Evolutionary conservation across 2,113 vertebrate genomes (phyloP).

Genomic region (Riparia riparia): DNA sequence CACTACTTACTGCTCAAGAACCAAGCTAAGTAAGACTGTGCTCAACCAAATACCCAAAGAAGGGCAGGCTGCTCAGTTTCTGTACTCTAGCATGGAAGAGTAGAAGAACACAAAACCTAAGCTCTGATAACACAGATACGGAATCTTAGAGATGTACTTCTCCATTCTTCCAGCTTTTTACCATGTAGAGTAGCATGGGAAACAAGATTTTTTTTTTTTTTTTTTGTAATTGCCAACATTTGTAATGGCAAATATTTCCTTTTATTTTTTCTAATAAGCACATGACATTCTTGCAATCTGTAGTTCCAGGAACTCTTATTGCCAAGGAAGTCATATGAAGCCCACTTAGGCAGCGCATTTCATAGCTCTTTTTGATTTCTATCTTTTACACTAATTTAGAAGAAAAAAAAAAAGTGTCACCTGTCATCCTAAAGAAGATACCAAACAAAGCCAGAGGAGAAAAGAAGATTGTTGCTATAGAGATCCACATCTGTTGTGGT

Average conservation of each 20-base stretch:
- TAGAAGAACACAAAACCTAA: background rate
- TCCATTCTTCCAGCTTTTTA: background rate
- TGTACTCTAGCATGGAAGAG: background rate
- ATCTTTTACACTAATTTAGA: background rate
- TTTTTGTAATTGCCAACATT: background rate
- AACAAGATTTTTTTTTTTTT: background rate
- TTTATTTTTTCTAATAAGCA: background rate
- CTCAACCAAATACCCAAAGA: background rate
- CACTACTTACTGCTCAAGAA: background rate
- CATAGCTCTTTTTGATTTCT: background rate
- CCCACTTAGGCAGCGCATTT: background rate
- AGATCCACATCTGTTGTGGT: background rate
- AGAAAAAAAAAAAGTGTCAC: background rate
- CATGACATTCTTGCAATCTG: background rate
- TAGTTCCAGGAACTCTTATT: background rate
- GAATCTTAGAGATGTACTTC: background rate
- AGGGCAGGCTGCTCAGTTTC: background rate
- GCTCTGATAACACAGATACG: background rate
- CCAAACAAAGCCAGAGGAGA: background rate
- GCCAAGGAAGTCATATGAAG: background rate
- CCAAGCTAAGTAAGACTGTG: background rate
- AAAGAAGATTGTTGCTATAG: background rate
- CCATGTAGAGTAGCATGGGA: accelerated
- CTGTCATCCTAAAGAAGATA: background rate
- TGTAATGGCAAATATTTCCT: background rate